These are phyloP conservation scores for Mythimna albipuncta DNA, from an alignment of 2,888 invertebrate genomes.

Conservation along the genomic window DNA sequence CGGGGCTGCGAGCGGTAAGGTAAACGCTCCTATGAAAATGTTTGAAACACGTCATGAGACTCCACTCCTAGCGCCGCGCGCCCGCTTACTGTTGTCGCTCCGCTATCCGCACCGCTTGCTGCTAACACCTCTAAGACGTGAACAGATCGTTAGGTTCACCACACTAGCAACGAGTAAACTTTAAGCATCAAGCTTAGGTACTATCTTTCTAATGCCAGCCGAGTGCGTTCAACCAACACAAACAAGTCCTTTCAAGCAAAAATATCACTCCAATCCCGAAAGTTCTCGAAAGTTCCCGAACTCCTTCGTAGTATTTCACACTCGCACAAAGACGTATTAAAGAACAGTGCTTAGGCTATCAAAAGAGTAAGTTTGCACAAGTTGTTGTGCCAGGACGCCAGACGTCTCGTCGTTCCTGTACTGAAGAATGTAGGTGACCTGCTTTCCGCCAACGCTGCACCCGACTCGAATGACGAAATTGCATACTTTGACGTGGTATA, in stretches of 20 bases:
- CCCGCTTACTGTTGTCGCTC: too few relatives aligned
- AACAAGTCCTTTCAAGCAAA: constrained; percentile 12
- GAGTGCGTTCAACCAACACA: constrained; percentile 13
- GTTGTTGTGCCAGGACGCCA: constrained; percentile 52
- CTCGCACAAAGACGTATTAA: constrained; percentile 30
- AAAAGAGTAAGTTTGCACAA: constrained; percentile 38
- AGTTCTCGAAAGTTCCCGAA: constrained; percentile 22
- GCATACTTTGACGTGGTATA: constrained; percentile 67
- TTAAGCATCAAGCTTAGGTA: background rate
- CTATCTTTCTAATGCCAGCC: constrained; percentile 14
- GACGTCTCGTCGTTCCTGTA: constrained; percentile 63
- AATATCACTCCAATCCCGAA: constrained; percentile 23
- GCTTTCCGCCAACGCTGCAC: constrained; percentile 70
- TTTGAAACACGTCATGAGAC: too few relatives aligned
- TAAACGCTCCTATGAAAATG: too few relatives aligned
- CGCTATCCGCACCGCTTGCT: too few relatives aligned
- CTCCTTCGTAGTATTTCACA: constrained; percentile 24
- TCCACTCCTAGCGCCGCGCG: too few relatives aligned
- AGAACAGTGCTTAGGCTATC: constrained; percentile 37
- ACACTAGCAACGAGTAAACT: constrained; percentile 11
- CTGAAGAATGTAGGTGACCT: constrained; percentile 74
- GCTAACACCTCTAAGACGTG: too few relatives aligned
- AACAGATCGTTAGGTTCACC: background rate
- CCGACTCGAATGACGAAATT: constrained; percentile 79
- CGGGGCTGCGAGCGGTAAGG: too few relatives aligned